phyloP scores from a whole-genome alignment of 2,797 vertebrate species.

The Orientallactaga sibirica region DNA sequence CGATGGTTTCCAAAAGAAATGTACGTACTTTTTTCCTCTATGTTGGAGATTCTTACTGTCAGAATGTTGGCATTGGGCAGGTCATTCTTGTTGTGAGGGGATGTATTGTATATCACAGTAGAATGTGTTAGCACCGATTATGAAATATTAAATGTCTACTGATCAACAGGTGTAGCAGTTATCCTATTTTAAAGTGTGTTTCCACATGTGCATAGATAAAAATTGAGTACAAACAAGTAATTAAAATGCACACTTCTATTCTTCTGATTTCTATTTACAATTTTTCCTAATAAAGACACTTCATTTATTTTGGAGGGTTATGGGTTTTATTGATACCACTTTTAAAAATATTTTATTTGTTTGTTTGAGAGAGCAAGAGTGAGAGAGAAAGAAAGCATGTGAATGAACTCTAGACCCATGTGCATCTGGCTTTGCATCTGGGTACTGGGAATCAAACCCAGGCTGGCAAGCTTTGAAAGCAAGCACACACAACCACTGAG shows the following conservation, averaged over 20 bases:
- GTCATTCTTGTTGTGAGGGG: accelerated
- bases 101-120: no score
- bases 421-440: no score
- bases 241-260: neutral
- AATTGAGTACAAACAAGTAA: slow-evolving; percentile 7
- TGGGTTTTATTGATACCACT: no score
- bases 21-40: neutral
- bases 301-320: neutral
- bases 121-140: neutral
- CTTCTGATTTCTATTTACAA: slow-evolving; percentile 44
- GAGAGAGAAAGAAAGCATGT: no score
- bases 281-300: slow-evolving; percentile 38
- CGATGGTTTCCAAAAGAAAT: neutral
- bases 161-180: neutral
- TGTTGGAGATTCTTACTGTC: neutral
- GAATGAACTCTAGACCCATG: no score
- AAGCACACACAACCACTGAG: no score
- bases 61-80: neutral
- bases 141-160: neutral
- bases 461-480: no score
- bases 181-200: slow-evolving; percentile 18
- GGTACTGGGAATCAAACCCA: no score
- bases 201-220: neutral
- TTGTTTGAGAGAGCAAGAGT: no score
- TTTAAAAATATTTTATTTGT: no score